phyloP scores from a whole-genome alignment of 2,888 invertebrate species.

The Apotomis betuletana region DNA sequence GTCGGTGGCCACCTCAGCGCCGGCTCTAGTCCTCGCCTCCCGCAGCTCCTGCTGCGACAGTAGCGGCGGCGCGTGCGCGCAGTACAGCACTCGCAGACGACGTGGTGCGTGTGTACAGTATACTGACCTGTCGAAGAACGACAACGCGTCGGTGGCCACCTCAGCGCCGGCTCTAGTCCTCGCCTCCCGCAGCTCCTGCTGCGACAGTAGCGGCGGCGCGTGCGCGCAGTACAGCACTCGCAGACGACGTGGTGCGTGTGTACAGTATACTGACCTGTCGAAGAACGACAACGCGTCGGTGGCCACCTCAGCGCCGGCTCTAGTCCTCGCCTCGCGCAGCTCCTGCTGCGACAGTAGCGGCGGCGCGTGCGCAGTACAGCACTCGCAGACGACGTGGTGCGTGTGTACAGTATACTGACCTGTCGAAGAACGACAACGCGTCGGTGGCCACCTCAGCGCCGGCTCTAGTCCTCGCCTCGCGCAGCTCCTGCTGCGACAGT shows the following conservation, averaged over 20 bases:
- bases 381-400: constrained; percentile 88
- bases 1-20: constrained; percentile 95
- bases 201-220: constrained; percentile 87
- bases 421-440: constrained; percentile 94
- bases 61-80: constrained; percentile 84
- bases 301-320: constrained; percentile 94
- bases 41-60: constrained; percentile 88
- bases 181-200: constrained; percentile 87
- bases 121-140: constrained; percentile 89
- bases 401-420: constrained; percentile 66
- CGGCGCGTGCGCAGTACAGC: constrained; percentile 81
- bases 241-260: constrained; percentile 77
- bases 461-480: constrained; percentile 86
- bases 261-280: constrained; percentile 75
- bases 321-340: constrained; percentile 85
- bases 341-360: constrained; percentile 89
- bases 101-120: constrained; percentile 77
- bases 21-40: constrained; percentile 86
- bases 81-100: too few species aligned
- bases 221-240: too few species aligned
- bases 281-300: constrained; percentile 96
- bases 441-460: constrained; percentile 96
- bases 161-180: constrained; percentile 90
- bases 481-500: constrained; percentile 87
- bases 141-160: constrained; percentile 94